A percentile compares a stretch with the other conserved stretches of the same genome.
These are phyloP conservation scores for Amphiprion clarkii DNA, from an alignment of 2,797 vertebrate genomes.

Conservation along the genomic window DNA sequence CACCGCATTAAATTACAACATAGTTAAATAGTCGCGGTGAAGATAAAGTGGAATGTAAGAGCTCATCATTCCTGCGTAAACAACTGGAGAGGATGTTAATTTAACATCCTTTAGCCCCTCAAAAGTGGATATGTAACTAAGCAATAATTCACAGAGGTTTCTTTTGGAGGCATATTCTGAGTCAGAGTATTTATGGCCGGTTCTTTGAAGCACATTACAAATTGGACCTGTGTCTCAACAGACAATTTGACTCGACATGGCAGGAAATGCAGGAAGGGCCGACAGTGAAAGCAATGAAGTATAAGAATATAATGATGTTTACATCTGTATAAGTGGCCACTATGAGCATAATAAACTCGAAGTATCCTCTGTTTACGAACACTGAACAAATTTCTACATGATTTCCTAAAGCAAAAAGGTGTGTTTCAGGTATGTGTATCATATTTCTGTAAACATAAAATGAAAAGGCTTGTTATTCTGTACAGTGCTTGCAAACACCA, in stretches of 20 bases:
- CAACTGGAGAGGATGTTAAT: conserved; percentile 36
- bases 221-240: too few species aligned
- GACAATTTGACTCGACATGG: too few species aligned
- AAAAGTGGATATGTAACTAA: conserved; percentile 30
- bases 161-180: conserved; percentile 19
- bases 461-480: not conserved
- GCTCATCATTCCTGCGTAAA: conserved; percentile 48
- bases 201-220: not conserved
- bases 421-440: not conserved
- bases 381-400: not conserved
- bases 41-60: conserved; percentile 41
- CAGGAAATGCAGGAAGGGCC: too few species aligned
- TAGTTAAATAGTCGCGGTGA: conserved; percentile 30
- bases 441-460: not conserved
- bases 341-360: not conserved
- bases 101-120: conserved; percentile 30
- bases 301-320: not conserved
- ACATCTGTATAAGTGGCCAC: not conserved
- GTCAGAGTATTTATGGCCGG: conserved; percentile 27
- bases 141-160: conserved; percentile 26
- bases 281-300: not conserved
- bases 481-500: not conserved
- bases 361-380: not conserved
- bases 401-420: not conserved
- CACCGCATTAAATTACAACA: conserved; percentile 46